These are phyloP conservation scores for Rotaria magnacalcarata DNA, from an alignment of 2,888 invertebrate genomes.

Conservation along the genomic window DNA sequence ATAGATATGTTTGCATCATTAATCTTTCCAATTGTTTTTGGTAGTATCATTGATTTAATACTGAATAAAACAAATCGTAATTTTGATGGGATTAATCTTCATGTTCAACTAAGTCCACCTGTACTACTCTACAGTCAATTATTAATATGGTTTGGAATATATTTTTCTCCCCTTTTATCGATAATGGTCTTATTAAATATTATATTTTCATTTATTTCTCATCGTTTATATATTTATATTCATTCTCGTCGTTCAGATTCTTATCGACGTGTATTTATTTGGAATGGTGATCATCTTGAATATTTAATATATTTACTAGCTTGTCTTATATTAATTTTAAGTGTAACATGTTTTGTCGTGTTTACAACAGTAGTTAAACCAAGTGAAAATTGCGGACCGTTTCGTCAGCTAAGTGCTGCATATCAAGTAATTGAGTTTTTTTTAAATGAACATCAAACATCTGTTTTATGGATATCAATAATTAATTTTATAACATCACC, in stretches of 20 bases:
- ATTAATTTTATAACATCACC: constrained; percentile 33
- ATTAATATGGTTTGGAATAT: constrained; percentile 17
- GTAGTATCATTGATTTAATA: neutral
- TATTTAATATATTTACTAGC: neutral
- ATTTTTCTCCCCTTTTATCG: neutral
- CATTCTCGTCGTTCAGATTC: neutral
- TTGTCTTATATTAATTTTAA: neutral
- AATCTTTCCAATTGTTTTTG: neutral
- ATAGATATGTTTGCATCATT: neutral
- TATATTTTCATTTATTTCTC: neutral
- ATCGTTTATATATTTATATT: constrained; percentile 6
- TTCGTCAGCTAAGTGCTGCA: neutral
- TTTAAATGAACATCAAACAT: neutral
- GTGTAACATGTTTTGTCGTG: neutral
- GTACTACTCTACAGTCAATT: neutral
- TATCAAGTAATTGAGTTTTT: neutral
- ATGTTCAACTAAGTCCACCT: constrained; percentile 27
- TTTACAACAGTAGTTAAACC: neutral
- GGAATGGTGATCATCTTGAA: neutral
- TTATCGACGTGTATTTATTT: neutral
- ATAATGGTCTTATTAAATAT: neutral
- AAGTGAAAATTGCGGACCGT: constrained; percentile 19
- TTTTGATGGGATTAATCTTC: constrained; percentile 30
- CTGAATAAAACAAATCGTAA: neutral
- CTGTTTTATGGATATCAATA: neutral